Percentiles rank a stretch among this genome's conserved stretches.
phyloP scores from a whole-genome alignment of 1,140 invertebrate species.

The Hyles euphorbiae region DNA sequence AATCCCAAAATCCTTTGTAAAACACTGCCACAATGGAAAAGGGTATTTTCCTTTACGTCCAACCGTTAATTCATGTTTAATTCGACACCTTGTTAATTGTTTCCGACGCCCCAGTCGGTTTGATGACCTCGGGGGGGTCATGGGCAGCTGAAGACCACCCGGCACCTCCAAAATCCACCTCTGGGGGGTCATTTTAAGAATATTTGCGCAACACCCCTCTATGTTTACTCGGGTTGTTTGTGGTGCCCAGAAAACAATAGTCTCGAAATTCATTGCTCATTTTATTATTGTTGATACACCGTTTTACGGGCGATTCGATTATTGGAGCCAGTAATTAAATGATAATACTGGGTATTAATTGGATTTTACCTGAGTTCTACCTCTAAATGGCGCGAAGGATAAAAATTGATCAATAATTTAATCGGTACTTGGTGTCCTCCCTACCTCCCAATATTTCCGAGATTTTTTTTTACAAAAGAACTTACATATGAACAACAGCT shows the following conservation, averaged over 20 bases:
- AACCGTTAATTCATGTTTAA: constrained; percentile 73
- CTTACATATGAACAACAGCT: too few relatives aligned
- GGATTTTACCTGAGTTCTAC: constrained; percentile 65
- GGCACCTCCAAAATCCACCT: constrained; percentile 36
- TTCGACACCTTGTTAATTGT: constrained; percentile 76
- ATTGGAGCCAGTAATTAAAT: constrained; percentile 74
- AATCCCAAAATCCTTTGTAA: constrained; percentile 70
- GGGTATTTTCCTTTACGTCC: constrained; percentile 69
- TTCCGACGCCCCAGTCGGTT: constrained; percentile 67
- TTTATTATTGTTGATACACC: constrained; percentile 75
- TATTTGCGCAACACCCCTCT: constrained; percentile 64
- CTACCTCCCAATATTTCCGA: too few relatives aligned
- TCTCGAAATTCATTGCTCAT: constrained; percentile 74
- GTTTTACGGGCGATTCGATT: constrained; percentile 72
- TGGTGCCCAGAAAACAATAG: constrained; percentile 73
- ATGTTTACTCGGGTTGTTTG: constrained; percentile 72
- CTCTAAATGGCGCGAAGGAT: constrained; percentile 38
- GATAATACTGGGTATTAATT: constrained; percentile 74
- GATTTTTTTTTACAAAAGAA: too few relatives aligned
- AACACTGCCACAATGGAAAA: constrained; percentile 66
- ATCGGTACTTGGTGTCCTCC: neutral
- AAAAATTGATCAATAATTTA: neutral
- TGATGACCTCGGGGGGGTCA: constrained; percentile 59
- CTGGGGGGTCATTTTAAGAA: constrained; percentile 71
- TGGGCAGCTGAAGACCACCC: constrained; percentile 51